A percentile compares a stretch with the other conserved stretches of the same genome.
Conservation (phyloP, 2,888 invertebrate genomes). For the Rhodophaea formosa region DNA sequence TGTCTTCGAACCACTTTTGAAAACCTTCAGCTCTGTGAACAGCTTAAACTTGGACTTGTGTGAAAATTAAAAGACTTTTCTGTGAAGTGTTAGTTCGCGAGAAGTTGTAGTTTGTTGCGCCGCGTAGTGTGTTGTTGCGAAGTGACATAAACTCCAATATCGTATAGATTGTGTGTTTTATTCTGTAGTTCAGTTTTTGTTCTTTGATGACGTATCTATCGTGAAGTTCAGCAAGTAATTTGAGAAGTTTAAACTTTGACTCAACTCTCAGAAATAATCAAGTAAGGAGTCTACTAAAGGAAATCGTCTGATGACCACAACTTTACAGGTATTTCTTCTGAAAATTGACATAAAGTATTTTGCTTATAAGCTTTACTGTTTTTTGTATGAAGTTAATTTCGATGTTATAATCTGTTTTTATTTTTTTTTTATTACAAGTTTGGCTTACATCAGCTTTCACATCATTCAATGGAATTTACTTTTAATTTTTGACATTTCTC, state of each 20-base stretch:
- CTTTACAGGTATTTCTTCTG: constrained; percentile 39
- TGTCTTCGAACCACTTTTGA: constrained; percentile 49
- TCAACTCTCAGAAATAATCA: constrained; percentile 13
- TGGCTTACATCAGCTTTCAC: background rate
- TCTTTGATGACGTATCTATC: constrained; percentile 44
- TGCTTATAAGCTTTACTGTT: background rate
- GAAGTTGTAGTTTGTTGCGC: constrained; percentile 37
- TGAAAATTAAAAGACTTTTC: constrained; percentile 42
- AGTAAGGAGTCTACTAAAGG: constrained; percentile 19
- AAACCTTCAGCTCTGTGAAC: constrained; percentile 39
- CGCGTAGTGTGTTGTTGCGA: constrained; percentile 40
- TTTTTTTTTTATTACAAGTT: background rate
- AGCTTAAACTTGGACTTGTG: constrained; percentile 32
- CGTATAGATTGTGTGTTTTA: constrained; percentile 40
- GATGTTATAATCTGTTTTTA: background rate
- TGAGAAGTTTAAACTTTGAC: constrained; percentile 48
- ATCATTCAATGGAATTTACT: background rate
- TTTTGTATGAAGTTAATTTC: background rate
- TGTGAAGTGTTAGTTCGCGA: constrained; percentile 64
- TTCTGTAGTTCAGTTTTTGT: constrained; percentile 50
- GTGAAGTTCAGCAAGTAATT: constrained; percentile 41
- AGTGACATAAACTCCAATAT: constrained; percentile 48
- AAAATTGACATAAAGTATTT: constrained; percentile 1
- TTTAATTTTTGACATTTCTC: background rate
- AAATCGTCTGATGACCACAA: constrained; percentile 37